These are phyloP conservation scores for Amblyopsis hoosieri DNA, from an alignment of 2,797 vertebrate species.

Conservation along the genomic window DNA sequence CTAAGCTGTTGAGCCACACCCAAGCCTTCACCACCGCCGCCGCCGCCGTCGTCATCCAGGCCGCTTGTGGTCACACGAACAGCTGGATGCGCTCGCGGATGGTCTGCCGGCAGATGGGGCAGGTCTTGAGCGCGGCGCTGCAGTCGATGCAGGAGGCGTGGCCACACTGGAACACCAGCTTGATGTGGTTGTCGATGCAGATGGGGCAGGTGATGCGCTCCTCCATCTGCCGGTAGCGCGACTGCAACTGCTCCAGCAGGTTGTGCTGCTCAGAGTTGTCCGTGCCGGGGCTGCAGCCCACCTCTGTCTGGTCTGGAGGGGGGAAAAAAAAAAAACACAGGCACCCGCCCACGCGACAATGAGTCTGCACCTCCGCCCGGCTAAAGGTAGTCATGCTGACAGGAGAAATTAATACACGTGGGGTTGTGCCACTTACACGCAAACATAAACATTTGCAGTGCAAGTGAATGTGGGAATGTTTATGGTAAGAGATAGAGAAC, in stretches of 20 bases:
- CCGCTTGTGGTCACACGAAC: constrained; percentile 82
- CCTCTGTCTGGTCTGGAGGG: constrained; percentile 90
- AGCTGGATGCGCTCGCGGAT: constrained; percentile 94
- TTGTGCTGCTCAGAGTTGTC: constrained; percentile 89
- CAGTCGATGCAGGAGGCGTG: constrained; percentile 96
- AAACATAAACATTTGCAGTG: too few species aligned
- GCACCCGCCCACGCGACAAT: background rate
- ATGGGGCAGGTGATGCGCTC: constrained; percentile 98
- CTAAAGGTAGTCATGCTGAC: too few species aligned
- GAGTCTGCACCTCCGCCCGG: too few species aligned
- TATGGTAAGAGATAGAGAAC: too few species aligned
- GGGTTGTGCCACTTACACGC: too few species aligned
- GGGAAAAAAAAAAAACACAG: background rate
- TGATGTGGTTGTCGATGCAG: constrained; percentile 98
- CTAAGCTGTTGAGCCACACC: constrained; percentile 16
- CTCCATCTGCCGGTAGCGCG: constrained; percentile 96
- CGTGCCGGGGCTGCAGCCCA: constrained; percentile 82
- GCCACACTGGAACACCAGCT: constrained; percentile 97
- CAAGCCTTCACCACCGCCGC: background rate
- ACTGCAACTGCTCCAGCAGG: constrained; percentile 97
- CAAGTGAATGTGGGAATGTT: too few species aligned
- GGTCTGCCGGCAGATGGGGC: constrained; percentile 95
- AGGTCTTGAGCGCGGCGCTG: constrained; percentile 88
- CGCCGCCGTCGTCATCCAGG: background rate
- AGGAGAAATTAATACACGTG: too few species aligned